Base-by-base conservation (phyloP, 2,888 invertebrate species). In the Nesidiocoris tenuis region DNA sequence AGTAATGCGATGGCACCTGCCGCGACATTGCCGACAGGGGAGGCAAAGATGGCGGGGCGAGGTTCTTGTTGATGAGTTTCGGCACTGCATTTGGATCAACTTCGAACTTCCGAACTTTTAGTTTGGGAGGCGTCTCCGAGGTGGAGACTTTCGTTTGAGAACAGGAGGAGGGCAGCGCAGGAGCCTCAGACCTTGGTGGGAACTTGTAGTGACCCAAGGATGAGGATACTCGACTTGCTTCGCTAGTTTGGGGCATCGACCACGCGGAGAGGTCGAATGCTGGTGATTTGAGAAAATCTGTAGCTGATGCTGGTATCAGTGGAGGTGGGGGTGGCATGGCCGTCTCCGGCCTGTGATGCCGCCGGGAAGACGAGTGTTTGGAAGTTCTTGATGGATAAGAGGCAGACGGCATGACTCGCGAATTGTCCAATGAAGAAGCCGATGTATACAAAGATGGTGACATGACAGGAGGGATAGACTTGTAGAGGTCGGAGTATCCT, bases 91-190 rank as follows among this genome's bases (percentile, higher is more conserved):
- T 82, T 1, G 84, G 84, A 81, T 85, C 85, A 79, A 84, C 84
- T 80, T 84, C 84, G 80, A 82, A 85, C 84, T 82, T 85, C 84
- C 85, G 85, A 59, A 85, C 82, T 80, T 85, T 85, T 77, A 84
- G 82, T 81, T 85, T 85, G 77, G 84, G 82, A 3, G 74, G 68
- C 7, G 25, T 19, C 17, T 23, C 25, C 7, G 71, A 1, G 12
- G 23, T 12, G 18, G 65, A 17, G 81, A 82, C 81, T 82, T 81
- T 77, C 85, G 86, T 75, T 88, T 89, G 2, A 87, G 24, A 22
- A 24, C 56, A 55, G 23, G 25, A 22, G 22, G 61, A 19, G 19
- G 72, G 5, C 61, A 21, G 61, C 0, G 65, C 87, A 65, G 88
- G n/a, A 9, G 59, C 59, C 5, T 59, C 59, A 18, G 39, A 39